Conservation (phyloP, 2,113 vertebrate genomes). For the Nesogale talazaci region DNA sequence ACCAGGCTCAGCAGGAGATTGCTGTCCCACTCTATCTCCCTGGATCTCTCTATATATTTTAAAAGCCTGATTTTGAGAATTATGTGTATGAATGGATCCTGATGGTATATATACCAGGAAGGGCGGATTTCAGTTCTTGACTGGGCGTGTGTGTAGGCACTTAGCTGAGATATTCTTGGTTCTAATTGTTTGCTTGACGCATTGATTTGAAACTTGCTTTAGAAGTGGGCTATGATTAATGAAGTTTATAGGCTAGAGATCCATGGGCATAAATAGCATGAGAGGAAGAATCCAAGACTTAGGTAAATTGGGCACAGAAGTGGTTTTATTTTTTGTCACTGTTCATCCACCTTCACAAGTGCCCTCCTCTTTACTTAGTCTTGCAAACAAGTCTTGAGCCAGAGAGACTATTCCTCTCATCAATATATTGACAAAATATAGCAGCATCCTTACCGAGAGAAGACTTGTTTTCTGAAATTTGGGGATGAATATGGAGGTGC, state of each 20-base stretch:
- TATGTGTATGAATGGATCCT: background rate
- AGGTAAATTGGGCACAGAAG: background rate
- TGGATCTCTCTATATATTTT: too few species aligned
- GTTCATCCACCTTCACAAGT: background rate
- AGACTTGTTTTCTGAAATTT: background rate
- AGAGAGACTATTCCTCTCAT: background rate
- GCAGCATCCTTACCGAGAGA: background rate
- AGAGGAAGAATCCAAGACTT: background rate
- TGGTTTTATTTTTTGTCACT: background rate
- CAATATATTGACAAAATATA: background rate
- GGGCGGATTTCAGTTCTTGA: background rate
- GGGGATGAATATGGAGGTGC: background rate
- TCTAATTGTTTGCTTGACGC: background rate
- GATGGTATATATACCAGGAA: background rate
- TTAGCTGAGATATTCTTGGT: background rate
- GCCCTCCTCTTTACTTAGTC: background rate
- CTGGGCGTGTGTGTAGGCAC: background rate
- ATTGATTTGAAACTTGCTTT: background rate
- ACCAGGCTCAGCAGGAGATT: background rate
- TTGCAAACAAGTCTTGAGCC: background rate
- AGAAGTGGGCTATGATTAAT: background rate
- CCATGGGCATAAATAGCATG: background rate
- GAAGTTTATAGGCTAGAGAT: background rate
- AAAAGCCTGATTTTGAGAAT: background rate
- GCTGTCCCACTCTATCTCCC: too few species aligned